Conservation (phyloP, 2,113 vertebrate species). For the Lepisosteus oculatus region DNA sequence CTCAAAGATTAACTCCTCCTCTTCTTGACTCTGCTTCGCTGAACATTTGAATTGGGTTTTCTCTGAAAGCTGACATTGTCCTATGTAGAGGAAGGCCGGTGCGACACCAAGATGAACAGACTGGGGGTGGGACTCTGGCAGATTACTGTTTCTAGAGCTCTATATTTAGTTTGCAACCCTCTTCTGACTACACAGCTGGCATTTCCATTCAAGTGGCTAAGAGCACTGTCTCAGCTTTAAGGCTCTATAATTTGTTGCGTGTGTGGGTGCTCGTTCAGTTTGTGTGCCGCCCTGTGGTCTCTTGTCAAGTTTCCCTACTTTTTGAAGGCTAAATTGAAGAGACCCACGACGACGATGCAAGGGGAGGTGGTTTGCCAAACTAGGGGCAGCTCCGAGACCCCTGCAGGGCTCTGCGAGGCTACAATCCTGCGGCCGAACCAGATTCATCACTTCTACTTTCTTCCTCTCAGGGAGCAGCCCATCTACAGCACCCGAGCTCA, state of each 20-base stretch:
- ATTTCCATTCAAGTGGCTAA: conserved; percentile 62
- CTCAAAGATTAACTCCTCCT: too few relatives aligned
- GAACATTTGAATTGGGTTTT: too few relatives aligned
- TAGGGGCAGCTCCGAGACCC: conserved; percentile 44
- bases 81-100: neutral
- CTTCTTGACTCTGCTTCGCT: too few relatives aligned
- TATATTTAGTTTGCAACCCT: conserved; percentile 66
- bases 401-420: conserved; percentile 49
- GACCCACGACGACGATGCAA: conserved; percentile 34
- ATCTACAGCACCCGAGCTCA: conserved; percentile 98
- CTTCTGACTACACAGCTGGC: conserved; percentile 43
- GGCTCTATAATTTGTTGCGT: conserved; percentile 6
- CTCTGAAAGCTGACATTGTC: too few relatives aligned
- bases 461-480: conserved; percentile 88
- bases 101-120: conserved; percentile 16
- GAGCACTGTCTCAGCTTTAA: conserved; percentile 35
- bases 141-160: conserved; percentile 58
- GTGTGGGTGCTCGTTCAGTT: conserved; percentile 4
- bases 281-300: neutral
- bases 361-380: conserved; percentile 52
- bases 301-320: neutral
- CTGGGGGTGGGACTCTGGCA: conserved; percentile 48
- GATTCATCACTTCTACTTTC: conserved; percentile 69
- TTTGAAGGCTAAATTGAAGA: neutral
- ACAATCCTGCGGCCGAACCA: conserved; percentile 57